A percentile compares a stretch with the other conserved stretches of the same genome.
These are phyloP conservation scores for Spodoptera littoralis DNA, from an alignment of 2,888 invertebrate genomes.

Conservation along the genomic window DNA sequence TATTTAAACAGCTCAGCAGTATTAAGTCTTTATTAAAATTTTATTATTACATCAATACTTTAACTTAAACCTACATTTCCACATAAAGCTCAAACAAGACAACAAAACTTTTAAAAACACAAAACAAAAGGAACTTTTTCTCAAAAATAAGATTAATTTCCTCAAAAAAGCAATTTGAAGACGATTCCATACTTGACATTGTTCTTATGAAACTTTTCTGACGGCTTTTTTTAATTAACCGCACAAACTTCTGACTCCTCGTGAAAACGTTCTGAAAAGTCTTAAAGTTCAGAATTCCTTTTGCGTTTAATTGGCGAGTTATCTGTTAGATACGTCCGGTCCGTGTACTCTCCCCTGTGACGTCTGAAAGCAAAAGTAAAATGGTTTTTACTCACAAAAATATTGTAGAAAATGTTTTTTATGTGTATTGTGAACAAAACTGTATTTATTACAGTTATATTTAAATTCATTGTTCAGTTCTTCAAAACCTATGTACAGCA, in stretches of 20 bases:
- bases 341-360: constrained; percentile 1
- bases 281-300: constrained; percentile 40
- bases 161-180: constrained; percentile 33
- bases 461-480: too few relatives aligned
- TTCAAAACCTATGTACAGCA: too few relatives aligned
- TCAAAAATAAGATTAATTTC: constrained; percentile 48
- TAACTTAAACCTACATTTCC: background rate
- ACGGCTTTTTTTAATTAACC: constrained; percentile 60
- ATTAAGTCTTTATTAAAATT: too few relatives aligned
- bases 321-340: constrained; percentile 26
- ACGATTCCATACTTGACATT: constrained; percentile 51
- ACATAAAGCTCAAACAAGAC: constrained; percentile 14
- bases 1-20: too few relatives aligned
- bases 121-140: constrained; percentile 21
- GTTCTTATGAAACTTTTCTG: constrained; percentile 45
- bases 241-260: constrained; percentile 36
- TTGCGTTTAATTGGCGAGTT: constrained; percentile 45
- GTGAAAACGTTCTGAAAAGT: constrained; percentile 29
- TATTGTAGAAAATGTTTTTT: background rate
- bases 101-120: constrained; percentile 33
- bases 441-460: too few relatives aligned
- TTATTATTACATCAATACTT: too few relatives aligned
- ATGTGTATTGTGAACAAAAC: too few relatives aligned
- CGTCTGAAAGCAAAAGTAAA: background rate
- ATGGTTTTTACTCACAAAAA: background rate